phyloP scores from a whole-genome alignment of 2,113 vertebrate genomes.

The Mungos mungo region DNA sequence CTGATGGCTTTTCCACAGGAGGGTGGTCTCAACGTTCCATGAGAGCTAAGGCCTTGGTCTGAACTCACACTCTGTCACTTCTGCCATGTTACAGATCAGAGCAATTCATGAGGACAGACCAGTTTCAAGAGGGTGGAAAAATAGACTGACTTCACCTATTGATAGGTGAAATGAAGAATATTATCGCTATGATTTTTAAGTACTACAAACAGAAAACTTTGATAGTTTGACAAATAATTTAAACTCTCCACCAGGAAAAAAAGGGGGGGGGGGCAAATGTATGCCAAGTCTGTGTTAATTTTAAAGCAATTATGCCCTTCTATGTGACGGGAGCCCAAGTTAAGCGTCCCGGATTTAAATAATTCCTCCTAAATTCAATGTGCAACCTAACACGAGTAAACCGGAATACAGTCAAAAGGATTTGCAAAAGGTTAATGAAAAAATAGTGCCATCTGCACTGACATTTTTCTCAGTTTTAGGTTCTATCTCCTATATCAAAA shows the following conservation, averaged over 20 bases:
- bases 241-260: neutral
- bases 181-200: neutral
- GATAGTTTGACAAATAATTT: neutral
- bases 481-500: slow-evolving; percentile 31
- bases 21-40: neutral
- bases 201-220: neutral
- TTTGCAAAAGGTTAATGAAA: neutral
- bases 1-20: neutral
- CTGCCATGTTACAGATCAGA: neutral
- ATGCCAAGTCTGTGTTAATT: neutral
- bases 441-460: neutral
- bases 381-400: neutral
- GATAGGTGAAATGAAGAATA: neutral
- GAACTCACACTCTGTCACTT: neutral
- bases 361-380: neutral
- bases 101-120: neutral
- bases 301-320: neutral
- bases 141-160: neutral
- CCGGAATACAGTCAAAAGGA: neutral
- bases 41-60: neutral
- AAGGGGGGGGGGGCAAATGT: neutral
- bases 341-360: neutral
- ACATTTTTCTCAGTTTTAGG: neutral
- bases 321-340: neutral
- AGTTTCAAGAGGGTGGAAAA: neutral